Evolutionary conservation across 1,140 invertebrate species (phyloP).

Genomic region (Branchinecta lynchi): DNA sequence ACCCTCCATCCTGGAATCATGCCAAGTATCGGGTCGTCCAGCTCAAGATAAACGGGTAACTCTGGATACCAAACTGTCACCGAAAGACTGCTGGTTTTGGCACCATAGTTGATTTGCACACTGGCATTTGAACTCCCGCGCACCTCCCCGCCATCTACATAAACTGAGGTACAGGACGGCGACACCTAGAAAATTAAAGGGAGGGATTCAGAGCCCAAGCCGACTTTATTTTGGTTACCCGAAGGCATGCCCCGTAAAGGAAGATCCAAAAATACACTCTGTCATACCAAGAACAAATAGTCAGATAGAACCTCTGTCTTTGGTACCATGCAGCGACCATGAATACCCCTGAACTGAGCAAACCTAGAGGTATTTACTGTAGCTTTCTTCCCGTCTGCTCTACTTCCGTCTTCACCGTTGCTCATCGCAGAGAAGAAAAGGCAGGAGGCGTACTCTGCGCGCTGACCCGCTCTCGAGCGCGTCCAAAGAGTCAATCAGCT

Average conservation of each 20-base stretch:
- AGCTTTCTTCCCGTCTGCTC: too few relatives aligned
- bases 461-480: too few relatives aligned
- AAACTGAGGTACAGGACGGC: slow-evolving; percentile 87
- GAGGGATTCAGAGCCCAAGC: neutral
- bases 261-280: neutral
- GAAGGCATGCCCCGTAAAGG: neutral
- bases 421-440: too few relatives aligned
- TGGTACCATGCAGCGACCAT: too few relatives aligned
- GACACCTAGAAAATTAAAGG: slow-evolving; percentile 51
- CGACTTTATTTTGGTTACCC: neutral
- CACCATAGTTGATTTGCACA: slow-evolving; percentile 82
- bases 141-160: slow-evolving; percentile 89
- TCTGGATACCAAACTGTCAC: slow-evolving; percentile 96
- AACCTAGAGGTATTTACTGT: too few relatives aligned
- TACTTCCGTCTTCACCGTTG: too few relatives aligned
- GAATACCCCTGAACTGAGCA: too few relatives aligned
- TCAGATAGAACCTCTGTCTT: too few relatives aligned
- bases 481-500: too few relatives aligned
- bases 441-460: too few relatives aligned
- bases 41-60: slow-evolving; percentile 71
- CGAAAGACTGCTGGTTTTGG: slow-evolving; percentile 65
- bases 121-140: slow-evolving; percentile 85
- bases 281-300: neutral
- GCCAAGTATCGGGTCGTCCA: slow-evolving; percentile 71
- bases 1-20: slow-evolving; percentile 78